These are phyloP conservation scores for Pterobdella sp. DNA, from an alignment of 2,888 invertebrate species.

Conservation along the genomic window DNA sequence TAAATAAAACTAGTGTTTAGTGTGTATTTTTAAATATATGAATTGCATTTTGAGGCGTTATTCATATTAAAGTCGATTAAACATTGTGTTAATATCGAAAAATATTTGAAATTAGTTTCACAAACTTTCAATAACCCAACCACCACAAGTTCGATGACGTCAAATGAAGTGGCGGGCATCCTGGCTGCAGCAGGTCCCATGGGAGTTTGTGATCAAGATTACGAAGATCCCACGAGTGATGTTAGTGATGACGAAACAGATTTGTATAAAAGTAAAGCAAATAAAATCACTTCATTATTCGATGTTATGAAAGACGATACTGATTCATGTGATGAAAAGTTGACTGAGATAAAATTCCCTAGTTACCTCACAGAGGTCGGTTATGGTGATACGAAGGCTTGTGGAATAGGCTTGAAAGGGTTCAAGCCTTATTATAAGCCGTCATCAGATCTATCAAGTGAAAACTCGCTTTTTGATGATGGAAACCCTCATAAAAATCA, in stretches of 20 bases:
- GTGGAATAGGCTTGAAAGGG: neutral
- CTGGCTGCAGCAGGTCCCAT: slow-evolving; percentile 25
- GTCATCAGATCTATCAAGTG: too few relatives aligned
- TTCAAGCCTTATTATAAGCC: too few relatives aligned
- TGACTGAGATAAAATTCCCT: neutral
- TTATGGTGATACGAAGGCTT: neutral
- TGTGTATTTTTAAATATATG: too few relatives aligned
- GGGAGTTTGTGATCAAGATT: slow-evolving; percentile 16
- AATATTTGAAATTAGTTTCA: too few relatives aligned
- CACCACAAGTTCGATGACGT: slow-evolving; percentile 9
- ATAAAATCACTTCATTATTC: neutral
- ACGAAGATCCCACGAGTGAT: slow-evolving; percentile 11
- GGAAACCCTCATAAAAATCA: too few relatives aligned
- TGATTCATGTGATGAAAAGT: neutral
- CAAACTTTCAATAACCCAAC: neutral
- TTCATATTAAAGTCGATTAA: too few relatives aligned
- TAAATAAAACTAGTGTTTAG: too few relatives aligned
- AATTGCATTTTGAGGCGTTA: too few relatives aligned
- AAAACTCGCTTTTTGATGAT: too few relatives aligned
- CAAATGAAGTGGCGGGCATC: slow-evolving; percentile 21
- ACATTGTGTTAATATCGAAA: too few relatives aligned
- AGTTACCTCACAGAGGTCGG: neutral
- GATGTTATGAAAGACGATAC: neutral
- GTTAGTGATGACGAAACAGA: too few relatives aligned
- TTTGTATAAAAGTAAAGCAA: neutral